Evolutionary conservation across 1,140 invertebrate species (phyloP), one percentile per base, ranked within the genome.

Genomic region (Drosophila lini): DNA sequence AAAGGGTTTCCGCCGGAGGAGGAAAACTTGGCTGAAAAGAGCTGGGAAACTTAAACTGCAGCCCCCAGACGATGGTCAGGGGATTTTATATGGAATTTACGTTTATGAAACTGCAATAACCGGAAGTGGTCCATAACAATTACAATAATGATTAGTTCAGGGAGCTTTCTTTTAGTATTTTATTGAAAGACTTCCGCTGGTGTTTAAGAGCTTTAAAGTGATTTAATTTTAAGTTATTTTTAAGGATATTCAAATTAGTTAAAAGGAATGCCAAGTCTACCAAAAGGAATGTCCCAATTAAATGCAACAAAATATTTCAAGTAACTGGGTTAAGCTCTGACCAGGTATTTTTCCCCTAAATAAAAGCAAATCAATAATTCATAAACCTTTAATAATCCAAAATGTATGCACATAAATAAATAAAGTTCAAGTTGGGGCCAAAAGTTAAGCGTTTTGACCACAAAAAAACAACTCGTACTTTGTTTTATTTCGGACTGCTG

Each of bases 381-480:
- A 78, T 73, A 79, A 78, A 34, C 62, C 44, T 74, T 44, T 42
- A 55, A 38, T 41, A 47, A 53, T 48, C 50, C 76, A 42, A 62
- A 61, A 74, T 67, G 65, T 88, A 82, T 82, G 63, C 76, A 77
- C 59, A 78, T 71, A 79, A 64, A 71, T 85, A 78, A 78, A 56
- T 65, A 70, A 61, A 69, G 52, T 63, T 57, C 61, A 59, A 36
- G 65, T 67, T 60, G 52, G 60, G 52, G 68, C 68, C 57, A 80
- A 56, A 82, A 64, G 67, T 84, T 74, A 63, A 80, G 50, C 69
- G 59, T 47, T 55, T 64, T 50, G 60, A 50, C 67, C 61, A 59
- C 59, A 53, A 31, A 19, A 52, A 47, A 36, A 3, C 32, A 36
- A 9, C 19, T 36, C 32, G 19, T 53, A 32, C 31, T 57, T 44